Evolutionary conservation across 2,888 invertebrate species (phyloP), one percentile per base, ranked within the genome.

Genomic region (Automeris io): DNA sequence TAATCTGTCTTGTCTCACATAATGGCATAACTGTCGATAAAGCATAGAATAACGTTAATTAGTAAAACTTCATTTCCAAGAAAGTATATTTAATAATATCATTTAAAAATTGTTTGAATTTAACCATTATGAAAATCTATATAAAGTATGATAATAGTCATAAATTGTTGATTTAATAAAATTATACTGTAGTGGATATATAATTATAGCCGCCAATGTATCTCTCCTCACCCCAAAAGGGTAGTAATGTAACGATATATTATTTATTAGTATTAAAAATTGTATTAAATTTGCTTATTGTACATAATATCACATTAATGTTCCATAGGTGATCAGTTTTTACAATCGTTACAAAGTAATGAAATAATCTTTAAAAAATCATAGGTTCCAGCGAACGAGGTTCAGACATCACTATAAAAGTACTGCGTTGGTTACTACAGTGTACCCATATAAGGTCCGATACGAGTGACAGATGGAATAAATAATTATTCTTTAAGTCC

Each of bases 1-100:
- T 77, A 79, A 69, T 70, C 65, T 60, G 53, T 62, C 58, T 56
- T 71, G 77, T 59, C 64, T 76, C 57, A 79, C 67, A 74, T 75
- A 66, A 57, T 59, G 57, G 59, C 67, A 74, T 75, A 66, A 57
- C 59, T 58, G 59, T 60, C 70, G 64, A 72, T 72, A 70, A 67
- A 51, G 48, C 49, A 46, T 44, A 66, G 54, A 68, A 63, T 69
- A 63, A 54, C 60, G 52, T 47, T 56, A 65, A 70, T 70, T 66
- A 63, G 59, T 51, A 41, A 39, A 37, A 42, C 45, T 37, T 35
- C 44, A 42, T 47, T 58, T 59, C 51, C 46, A 54, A 62, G 58
- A 65, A 55, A 51, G 52, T 55, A 41, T 49, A 43, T 45, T 43
- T 47, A 47, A 57, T 57, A 56, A 51, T 35, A 52, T 33, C 37